These are phyloP conservation scores for Coptodon rendalli DNA, from an alignment of 2,113 vertebrate species.

Conservation along the genomic window DNA sequence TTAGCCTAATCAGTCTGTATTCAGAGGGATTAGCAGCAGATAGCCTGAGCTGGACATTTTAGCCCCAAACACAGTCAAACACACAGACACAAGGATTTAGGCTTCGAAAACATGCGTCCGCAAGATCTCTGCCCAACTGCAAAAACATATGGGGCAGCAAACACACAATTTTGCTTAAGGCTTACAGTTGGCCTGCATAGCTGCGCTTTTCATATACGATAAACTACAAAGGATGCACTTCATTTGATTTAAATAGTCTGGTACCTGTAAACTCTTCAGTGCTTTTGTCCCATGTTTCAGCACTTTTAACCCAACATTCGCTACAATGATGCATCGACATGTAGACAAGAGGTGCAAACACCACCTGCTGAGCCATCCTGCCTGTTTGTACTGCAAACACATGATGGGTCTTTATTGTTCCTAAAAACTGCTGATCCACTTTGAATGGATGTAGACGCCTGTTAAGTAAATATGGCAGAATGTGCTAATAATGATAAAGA, in stretches of 20 bases:
- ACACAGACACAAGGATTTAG: constrained; percentile 37
- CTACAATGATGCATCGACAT: background rate
- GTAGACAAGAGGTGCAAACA: background rate
- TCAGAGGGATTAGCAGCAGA: constrained; percentile 60
- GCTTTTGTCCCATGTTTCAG: background rate
- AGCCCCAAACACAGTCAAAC: constrained; percentile 21
- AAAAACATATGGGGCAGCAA: constrained; percentile 21
- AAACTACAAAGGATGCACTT: background rate
- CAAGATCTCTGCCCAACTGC: background rate
- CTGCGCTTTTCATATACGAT: constrained; percentile 1
- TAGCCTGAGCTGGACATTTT: constrained; percentile 49
- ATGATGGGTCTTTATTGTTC: background rate
- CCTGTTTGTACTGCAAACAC: background rate
- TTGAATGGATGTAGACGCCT: background rate
- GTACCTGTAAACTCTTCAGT: background rate
- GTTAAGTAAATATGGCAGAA: background rate
- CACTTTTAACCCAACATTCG: background rate
- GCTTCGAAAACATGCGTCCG: constrained; percentile 19
- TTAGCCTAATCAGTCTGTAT: constrained; percentile 55
- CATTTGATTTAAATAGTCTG: background rate
- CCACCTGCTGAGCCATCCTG: background rate
- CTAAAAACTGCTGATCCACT: background rate
- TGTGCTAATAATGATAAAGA: background rate
- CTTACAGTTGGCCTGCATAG: constrained; percentile 8
- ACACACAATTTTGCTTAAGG: constrained; percentile 25